Conservation (phyloP, 2,113 vertebrate species). For the Melanotaenia duboulayi region DNA sequence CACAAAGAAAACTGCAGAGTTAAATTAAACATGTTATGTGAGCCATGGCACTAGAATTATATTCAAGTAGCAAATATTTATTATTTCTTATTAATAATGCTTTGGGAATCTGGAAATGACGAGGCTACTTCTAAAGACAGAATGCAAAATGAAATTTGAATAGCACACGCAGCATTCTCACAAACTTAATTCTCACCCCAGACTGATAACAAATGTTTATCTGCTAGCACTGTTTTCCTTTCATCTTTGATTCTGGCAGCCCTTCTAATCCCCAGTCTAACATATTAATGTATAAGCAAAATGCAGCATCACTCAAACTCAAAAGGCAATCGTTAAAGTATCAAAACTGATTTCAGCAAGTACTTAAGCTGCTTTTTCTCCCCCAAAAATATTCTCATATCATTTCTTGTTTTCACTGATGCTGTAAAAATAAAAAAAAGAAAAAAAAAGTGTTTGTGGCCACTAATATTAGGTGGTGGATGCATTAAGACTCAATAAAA, state of each 20-base stretch:
- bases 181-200: slow-evolving; percentile 16
- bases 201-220: slow-evolving; percentile 33
- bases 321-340: slow-evolving; percentile 34
- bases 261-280: slow-evolving; percentile 45
- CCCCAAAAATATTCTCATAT: not conserved
- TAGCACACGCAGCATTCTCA: too few species aligned
- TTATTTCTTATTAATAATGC: not conserved
- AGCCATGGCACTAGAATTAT: not conserved
- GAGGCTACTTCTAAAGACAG: too few species aligned
- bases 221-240: slow-evolving; percentile 12
- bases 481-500: slow-evolving; percentile 67
- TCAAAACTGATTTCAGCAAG: slow-evolving; percentile 51
- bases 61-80: slow-evolving; percentile 9
- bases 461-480: slow-evolving; percentile 56
- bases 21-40: too few species aligned
- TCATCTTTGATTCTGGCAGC: slow-evolving; percentile 45
- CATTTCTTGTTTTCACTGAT: not conserved
- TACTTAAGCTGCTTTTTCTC: not conserved
- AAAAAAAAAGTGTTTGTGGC: not conserved
- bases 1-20: not conserved
- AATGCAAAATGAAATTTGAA: too few species aligned
- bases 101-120: not conserved
- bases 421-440: not conserved
- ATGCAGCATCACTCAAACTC: slow-evolving; percentile 60
- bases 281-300: slow-evolving; percentile 50